Conservation (phyloP, 2,113 vertebrate species). For the Trematomus loennbergii region DNA sequence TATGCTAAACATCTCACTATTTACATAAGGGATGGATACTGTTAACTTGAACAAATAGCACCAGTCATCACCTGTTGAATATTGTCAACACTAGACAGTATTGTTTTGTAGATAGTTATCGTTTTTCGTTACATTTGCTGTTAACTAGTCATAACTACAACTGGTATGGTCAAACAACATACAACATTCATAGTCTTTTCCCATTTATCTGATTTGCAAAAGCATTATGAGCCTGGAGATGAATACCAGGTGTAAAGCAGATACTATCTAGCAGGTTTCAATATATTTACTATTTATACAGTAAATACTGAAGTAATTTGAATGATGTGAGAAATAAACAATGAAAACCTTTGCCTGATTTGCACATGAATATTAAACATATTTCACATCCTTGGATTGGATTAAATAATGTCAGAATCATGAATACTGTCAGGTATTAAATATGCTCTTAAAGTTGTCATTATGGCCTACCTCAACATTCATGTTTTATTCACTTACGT, state of each 20-base stretch:
- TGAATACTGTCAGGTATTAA: not conserved
- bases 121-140: not conserved
- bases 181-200: not conserved
- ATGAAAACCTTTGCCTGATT: not conserved
- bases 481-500: not conserved
- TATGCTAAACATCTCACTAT: not conserved
- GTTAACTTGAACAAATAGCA: constrained; percentile 18
- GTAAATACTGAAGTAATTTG: not conserved
- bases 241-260: too few relatives aligned
- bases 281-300: not conserved
- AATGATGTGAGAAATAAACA: not conserved
- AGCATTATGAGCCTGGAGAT: not conserved
- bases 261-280: not conserved
- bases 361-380: not conserved
- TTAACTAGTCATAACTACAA: not conserved
- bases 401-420: not conserved
- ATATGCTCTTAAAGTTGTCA: not conserved
- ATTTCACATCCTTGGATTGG: not conserved
- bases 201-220: not conserved
- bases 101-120: not conserved
- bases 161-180: not conserved
- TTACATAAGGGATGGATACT: constrained; percentile 2
- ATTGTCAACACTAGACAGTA: not conserved
- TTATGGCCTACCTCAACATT: not conserved
- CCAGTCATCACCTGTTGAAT: constrained; percentile 59